These are phyloP conservation scores for Myioborus miniatus DNA, from an alignment of 2,797 vertebrate species.

Conservation along the genomic window DNA sequence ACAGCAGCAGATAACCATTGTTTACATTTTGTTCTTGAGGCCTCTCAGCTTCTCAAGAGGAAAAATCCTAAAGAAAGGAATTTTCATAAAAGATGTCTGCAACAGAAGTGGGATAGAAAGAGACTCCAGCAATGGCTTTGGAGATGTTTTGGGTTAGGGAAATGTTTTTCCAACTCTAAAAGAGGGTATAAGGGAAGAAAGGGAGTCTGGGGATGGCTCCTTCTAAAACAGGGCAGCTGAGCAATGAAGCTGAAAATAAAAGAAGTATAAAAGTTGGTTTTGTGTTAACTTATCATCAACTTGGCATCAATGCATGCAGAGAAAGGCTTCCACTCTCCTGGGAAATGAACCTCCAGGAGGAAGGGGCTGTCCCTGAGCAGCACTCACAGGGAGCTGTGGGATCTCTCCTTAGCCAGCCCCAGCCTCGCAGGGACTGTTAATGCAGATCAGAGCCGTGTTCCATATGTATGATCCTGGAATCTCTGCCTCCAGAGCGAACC, in stretches of 20 bases:
- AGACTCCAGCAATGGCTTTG: neutral
- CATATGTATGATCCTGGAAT: slow-evolving; percentile 35
- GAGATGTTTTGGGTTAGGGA: neutral
- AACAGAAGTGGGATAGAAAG: neutral
- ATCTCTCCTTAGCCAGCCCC: neutral
- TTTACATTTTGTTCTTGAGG: no score
- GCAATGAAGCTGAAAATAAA: neutral
- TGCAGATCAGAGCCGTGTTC: slow-evolving; percentile 2
- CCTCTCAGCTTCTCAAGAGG: no score
- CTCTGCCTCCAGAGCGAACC: neutral
- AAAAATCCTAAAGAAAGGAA: no score
- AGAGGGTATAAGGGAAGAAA: fast-evolving
- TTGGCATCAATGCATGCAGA: fast-evolving
- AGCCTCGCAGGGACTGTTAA: neutral
- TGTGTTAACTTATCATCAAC: neutral
- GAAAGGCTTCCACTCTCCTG: neutral
- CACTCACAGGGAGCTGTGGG: neutral
- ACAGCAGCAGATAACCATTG: no score
- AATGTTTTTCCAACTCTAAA: neutral
- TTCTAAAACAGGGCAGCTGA: neutral
- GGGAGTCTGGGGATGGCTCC: neutral
- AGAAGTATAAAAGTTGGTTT: neutral
- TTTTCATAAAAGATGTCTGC: no score
- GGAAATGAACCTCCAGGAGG: neutral
- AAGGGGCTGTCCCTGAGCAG: neutral